Evolutionary conservation across 2,797 vertebrate genomes (phyloP).

Genomic region (Masticophis lateralis): DNA sequence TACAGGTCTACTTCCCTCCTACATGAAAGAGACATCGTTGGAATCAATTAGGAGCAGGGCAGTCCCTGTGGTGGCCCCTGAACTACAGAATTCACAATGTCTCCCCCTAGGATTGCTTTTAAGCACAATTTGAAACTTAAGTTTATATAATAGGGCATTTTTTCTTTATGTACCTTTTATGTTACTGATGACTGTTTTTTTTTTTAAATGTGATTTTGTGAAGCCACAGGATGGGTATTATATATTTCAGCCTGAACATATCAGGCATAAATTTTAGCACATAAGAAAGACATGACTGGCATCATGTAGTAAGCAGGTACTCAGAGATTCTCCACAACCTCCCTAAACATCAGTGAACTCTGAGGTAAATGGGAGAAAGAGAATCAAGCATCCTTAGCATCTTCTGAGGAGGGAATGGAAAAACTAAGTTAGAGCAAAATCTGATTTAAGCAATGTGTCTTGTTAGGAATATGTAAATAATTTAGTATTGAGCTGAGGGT

Average conservation of each 20-base stretch:
- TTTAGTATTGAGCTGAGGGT: background rate
- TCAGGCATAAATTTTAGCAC: background rate
- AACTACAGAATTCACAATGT: background rate
- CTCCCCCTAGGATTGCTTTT: background rate
- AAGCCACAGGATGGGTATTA: background rate
- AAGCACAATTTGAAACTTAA: background rate
- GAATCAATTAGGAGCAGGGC: background rate
- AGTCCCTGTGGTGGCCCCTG: background rate
- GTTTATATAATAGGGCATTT: background rate
- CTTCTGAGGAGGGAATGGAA: background rate
- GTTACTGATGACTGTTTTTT: background rate
- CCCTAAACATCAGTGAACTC: background rate
- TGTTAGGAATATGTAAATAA: background rate
- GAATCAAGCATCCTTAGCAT: background rate
- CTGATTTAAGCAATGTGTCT: background rate
- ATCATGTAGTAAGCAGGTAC: background rate
- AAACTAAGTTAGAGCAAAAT: background rate
- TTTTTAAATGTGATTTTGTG: background rate
- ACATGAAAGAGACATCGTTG: background rate
- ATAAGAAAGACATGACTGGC: background rate
- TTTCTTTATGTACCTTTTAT: background rate
- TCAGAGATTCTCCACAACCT: background rate
- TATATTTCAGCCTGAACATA: background rate
- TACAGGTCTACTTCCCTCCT: background rate
- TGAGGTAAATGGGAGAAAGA: background rate